phyloP scores from a whole-genome alignment of 2,797 vertebrate genomes.

The Pseudochirops corinnae region DNA sequence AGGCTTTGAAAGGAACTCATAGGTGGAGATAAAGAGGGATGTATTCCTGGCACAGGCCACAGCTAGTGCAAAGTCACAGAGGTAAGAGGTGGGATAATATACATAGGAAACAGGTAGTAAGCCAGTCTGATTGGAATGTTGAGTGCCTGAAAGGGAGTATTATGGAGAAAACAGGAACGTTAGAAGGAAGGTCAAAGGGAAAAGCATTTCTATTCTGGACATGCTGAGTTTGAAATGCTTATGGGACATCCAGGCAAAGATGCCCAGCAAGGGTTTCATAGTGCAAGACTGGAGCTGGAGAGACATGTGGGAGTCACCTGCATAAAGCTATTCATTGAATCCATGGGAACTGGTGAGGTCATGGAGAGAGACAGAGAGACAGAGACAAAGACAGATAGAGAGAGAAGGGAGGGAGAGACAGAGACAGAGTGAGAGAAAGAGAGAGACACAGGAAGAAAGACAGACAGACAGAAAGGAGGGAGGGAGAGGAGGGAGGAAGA shows the following conservation, averaged over 20 bases:
- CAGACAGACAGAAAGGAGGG: too few species aligned
- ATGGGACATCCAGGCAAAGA: not conserved
- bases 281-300: not conserved
- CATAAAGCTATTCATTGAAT: not conserved
- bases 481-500: too few species aligned
- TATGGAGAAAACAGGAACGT: not conserved
- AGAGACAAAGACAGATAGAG: too few species aligned
- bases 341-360: not conserved
- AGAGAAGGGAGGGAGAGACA: not conserved
- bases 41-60: not conserved
- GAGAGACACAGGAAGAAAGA: too few species aligned
- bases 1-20: not conserved
- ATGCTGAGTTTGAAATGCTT: not conserved
- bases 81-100: not conserved
- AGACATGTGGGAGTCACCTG: not conserved
- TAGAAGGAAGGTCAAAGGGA: not conserved
- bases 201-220: not conserved
- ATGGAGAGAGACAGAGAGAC: not conserved
- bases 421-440: too few species aligned
- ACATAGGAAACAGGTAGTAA: not conserved
- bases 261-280: not conserved
- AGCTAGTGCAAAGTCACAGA: not conserved
- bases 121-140: not conserved
- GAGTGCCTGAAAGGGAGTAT: not conserved
- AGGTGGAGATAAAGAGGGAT: not conserved